A percentile compares a stretch with the other conserved stretches of the same genome.
phyloP scores from a whole-genome alignment of 2,797 vertebrate species.

The Mus caroli region DNA sequence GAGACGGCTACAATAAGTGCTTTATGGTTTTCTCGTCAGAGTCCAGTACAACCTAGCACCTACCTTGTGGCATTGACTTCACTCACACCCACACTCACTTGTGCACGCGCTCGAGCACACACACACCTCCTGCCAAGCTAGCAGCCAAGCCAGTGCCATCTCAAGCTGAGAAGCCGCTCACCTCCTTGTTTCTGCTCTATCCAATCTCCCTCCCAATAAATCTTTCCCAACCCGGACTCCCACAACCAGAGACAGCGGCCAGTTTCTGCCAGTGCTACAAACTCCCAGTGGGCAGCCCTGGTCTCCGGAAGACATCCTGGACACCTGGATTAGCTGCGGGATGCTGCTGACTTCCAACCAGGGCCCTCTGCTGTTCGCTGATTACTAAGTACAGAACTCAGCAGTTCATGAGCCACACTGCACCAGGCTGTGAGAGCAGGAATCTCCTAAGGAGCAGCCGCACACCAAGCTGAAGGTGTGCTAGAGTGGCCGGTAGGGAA shows the following conservation, averaged over 20 bases:
- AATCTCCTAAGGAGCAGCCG: constrained; percentile 17
- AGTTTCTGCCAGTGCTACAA: not conserved
- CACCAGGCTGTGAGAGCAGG: not conserved
- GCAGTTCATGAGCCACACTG: not conserved
- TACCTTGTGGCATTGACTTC: not conserved
- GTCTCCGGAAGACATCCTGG: not conserved
- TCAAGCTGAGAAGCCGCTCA: not conserved
- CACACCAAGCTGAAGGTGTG: not conserved
- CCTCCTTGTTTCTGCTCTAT: not conserved
- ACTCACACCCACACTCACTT: not conserved
- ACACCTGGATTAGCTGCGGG: not conserved
- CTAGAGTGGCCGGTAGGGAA: not conserved
- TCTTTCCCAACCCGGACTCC: not conserved
- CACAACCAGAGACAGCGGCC: not conserved
- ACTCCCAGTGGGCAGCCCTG: not conserved
- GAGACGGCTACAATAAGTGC: not conserved
- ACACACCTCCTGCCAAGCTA: not conserved
- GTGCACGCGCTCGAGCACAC: not conserved
- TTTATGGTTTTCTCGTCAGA: not conserved
- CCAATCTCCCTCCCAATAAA: not conserved
- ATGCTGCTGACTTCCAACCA: not conserved
- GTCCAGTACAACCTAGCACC: not conserved
- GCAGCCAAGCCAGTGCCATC: not conserved
- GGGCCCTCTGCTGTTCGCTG: not conserved
- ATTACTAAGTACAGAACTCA: constrained; percentile 15